phyloP scores from a whole-genome alignment of 2,797 vertebrate species.

The Pygocentrus nattereri region DNA sequence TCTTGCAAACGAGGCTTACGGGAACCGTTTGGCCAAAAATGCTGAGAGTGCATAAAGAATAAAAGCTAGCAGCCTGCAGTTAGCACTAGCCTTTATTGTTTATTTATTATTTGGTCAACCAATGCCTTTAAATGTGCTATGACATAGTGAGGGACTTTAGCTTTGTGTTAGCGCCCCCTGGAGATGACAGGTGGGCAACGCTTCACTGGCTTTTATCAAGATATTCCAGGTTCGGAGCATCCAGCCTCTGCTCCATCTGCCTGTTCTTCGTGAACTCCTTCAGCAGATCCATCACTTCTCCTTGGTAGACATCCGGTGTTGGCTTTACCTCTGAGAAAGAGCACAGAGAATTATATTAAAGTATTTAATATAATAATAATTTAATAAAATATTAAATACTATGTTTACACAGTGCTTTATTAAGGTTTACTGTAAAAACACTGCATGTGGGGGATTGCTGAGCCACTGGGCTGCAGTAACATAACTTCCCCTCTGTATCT shows the following conservation, averaged over 20 bases:
- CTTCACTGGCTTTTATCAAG: constrained; percentile 70
- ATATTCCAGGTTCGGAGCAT: constrained; percentile 92
- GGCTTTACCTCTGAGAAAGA: constrained; percentile 83
- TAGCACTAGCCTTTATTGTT: too few species aligned
- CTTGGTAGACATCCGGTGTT: constrained; percentile 85
- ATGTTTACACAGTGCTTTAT: too few species aligned
- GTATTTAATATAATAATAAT: too few species aligned
- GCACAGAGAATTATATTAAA: not conserved
- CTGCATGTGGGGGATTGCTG: too few species aligned
- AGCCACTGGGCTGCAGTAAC: too few species aligned
- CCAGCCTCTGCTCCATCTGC: constrained; percentile 89
- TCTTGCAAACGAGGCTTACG: not conserved
- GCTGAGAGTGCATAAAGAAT: not conserved
- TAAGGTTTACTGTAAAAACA: too few species aligned
- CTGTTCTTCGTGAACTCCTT: constrained; percentile 92
- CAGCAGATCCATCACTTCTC: constrained; percentile 90
- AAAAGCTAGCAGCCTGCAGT: not conserved
- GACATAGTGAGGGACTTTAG: not conserved
- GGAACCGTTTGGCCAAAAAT: not conserved
- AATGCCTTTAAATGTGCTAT: not conserved
- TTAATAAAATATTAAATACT: too few species aligned
- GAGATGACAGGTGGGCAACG: too few species aligned
- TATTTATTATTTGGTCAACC: not conserved
- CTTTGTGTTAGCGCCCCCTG: not conserved
- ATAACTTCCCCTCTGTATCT: too few species aligned